These are phyloP conservation scores for Hydrophis major DNA, from an alignment of 2,797 vertebrate species.

Conservation along the genomic window DNA sequence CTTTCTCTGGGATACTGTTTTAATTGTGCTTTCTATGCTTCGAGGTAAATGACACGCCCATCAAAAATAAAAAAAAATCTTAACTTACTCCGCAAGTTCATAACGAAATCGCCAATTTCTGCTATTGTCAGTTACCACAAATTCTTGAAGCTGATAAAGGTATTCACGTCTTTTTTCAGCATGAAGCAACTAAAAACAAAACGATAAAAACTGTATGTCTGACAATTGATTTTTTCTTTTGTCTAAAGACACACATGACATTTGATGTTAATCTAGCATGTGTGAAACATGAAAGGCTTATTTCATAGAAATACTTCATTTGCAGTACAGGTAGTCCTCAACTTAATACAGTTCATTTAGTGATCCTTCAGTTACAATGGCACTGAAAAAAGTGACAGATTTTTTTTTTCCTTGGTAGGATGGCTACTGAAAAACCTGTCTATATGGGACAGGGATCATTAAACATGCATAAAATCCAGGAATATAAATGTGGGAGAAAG, in stretches of 20 bases:
- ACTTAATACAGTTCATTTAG: too few species aligned
- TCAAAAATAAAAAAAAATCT: background rate
- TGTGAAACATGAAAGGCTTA: background rate
- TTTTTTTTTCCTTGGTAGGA: background rate
- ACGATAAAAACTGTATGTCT: background rate
- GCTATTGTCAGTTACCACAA: slow-evolving; percentile 74
- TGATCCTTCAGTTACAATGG: too few species aligned
- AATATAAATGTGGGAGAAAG: background rate
- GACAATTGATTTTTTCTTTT: background rate
- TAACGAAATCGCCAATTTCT: slow-evolving; percentile 77
- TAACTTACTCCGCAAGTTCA: slow-evolving; percentile 74
- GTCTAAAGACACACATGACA: background rate
- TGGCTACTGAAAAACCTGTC: background rate
- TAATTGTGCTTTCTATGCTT: background rate
- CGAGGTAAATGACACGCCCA: background rate
- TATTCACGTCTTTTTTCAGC: slow-evolving; percentile 77
- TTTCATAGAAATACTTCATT: background rate
- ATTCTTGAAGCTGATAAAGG: slow-evolving; percentile 77
- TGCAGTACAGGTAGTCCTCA: background rate
- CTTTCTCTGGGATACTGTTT: background rate
- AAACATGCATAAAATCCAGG: background rate
- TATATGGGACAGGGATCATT: background rate
- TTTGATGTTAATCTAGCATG: background rate
- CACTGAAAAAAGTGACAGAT: too few species aligned
- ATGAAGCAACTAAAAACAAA: slow-evolving; percentile 69